Evolutionary conservation across 2,797 vertebrate genomes (phyloP).

Genomic region (Cossypha niveicapilla): DNA sequence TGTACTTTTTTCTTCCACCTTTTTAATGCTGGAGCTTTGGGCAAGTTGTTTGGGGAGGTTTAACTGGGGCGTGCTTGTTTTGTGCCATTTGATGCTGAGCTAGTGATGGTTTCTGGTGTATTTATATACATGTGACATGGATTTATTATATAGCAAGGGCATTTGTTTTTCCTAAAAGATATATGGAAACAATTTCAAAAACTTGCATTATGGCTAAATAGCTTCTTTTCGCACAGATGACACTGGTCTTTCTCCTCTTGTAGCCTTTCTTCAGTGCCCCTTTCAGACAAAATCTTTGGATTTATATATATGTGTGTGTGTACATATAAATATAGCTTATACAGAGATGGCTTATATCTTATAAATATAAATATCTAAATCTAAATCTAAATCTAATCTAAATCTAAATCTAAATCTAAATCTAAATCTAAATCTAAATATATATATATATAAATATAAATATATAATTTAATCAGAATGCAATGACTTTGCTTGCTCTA

Average conservation of each 20-base stretch:
- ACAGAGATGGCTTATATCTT: neutral
- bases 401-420: neutral
- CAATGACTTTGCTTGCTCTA: neutral
- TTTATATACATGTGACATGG: rapidly evolving
- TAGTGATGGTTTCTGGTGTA: neutral
- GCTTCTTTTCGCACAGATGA: neutral
- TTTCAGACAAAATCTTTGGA: neutral
- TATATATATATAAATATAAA: neutral
- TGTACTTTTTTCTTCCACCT: neutral
- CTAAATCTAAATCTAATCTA: neutral
- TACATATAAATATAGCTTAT: neutral
- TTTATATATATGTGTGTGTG: rapidly evolving
- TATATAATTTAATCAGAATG: neutral
- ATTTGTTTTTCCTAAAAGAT: rapidly evolving
- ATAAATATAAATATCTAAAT: neutral
- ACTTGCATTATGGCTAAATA: neutral
- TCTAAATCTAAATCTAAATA: neutral
- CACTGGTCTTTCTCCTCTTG: neutral
- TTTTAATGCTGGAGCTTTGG: neutral
- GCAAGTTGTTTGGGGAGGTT: neutral
- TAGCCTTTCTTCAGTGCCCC: neutral
- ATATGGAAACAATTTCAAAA: neutral
- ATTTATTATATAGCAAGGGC: neutral
- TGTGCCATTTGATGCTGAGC: neutral
- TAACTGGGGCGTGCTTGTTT: neutral